A percentile compares a stretch with the other conserved stretches of the same genome.
These are phyloP conservation scores for Lerema accius DNA, from an alignment of 1,140 invertebrate genomes.

Conservation along the genomic window DNA sequence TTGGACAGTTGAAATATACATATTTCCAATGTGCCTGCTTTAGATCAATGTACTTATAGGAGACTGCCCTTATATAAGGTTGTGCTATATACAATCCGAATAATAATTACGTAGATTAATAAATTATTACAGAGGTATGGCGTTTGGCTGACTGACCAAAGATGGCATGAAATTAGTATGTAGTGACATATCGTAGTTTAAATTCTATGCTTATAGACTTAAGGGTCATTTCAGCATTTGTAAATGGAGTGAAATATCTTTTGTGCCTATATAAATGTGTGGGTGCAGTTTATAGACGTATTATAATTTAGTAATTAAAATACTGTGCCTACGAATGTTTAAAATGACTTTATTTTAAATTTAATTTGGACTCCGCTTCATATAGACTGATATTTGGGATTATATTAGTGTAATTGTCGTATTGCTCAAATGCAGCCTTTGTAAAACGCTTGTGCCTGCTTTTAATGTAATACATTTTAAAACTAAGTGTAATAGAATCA, in stretches of 20 bases:
- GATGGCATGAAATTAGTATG: constrained; percentile 47
- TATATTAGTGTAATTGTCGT: constrained; percentile 10
- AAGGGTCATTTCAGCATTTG: constrained; percentile 9
- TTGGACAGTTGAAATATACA: too few relatives aligned
- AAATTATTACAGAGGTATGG: too few relatives aligned
- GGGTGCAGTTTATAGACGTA: too few relatives aligned
- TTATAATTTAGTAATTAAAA: too few relatives aligned
- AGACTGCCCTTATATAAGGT: constrained; percentile 44
- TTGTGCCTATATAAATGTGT: background rate
- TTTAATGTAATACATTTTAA: constrained; percentile 34
- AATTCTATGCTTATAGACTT: constrained; percentile 20
- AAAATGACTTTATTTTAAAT: too few relatives aligned
- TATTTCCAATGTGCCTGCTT: too few relatives aligned
- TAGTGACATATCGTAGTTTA: constrained; percentile 47
- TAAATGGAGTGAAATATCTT: constrained; percentile 2
- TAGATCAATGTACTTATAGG: too few relatives aligned
- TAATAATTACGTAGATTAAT: too few relatives aligned
- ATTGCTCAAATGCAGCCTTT: constrained; percentile 66
- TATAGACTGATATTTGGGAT: constrained; percentile 36
- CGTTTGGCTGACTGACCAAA: constrained; percentile 48
- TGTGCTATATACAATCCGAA: constrained; percentile 48
- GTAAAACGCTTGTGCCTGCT: constrained; percentile 73
- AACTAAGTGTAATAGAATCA: background rate
- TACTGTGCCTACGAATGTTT: too few relatives aligned
- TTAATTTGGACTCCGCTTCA: constrained; percentile 7